Percentiles rank a stretch among this genome's conserved stretches.
These are phyloP conservation scores for Falco cherrug DNA, from an alignment of 2,797 vertebrate species.

Conservation along the genomic window DNA sequence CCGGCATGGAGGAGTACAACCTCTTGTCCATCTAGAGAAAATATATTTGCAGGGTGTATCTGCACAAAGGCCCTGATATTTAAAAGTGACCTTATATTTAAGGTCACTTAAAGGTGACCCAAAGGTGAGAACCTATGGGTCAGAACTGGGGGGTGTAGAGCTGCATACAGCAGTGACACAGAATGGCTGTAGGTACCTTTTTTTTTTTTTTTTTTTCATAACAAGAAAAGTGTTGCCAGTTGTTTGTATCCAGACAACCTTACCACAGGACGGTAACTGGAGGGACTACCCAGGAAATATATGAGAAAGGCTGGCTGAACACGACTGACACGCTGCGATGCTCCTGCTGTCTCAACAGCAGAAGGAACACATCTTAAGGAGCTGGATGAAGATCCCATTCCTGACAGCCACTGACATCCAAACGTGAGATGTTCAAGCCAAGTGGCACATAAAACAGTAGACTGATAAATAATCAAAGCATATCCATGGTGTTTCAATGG, in stretches of 20 bases:
- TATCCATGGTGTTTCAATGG: not conserved
- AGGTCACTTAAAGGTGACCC: no score
- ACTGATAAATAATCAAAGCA: not conserved
- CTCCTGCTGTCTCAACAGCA: not conserved
- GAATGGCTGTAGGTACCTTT: not conserved
- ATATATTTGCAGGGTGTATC: not conserved
- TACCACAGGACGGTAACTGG: not conserved
- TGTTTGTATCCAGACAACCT: not conserved
- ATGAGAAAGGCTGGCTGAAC: not conserved
- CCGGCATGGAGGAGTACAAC: not conserved
- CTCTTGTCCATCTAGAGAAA: not conserved
- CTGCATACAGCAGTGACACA: not conserved
- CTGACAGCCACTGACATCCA: not conserved
- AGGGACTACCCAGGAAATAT: not conserved
- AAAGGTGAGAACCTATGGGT: not conserved
- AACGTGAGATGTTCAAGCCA: not conserved
- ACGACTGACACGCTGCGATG: accelerated
- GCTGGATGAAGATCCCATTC: not conserved
- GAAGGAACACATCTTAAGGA: not conserved
- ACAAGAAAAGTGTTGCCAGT: not conserved
- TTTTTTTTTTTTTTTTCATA: not conserved
- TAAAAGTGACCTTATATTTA: not conserved
- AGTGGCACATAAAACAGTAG: not conserved
- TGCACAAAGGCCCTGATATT: not conserved
- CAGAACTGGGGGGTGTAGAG: not conserved